Conservation (phyloP, 1,140 invertebrate genomes). For the Anoplophora glabripennis region DNA sequence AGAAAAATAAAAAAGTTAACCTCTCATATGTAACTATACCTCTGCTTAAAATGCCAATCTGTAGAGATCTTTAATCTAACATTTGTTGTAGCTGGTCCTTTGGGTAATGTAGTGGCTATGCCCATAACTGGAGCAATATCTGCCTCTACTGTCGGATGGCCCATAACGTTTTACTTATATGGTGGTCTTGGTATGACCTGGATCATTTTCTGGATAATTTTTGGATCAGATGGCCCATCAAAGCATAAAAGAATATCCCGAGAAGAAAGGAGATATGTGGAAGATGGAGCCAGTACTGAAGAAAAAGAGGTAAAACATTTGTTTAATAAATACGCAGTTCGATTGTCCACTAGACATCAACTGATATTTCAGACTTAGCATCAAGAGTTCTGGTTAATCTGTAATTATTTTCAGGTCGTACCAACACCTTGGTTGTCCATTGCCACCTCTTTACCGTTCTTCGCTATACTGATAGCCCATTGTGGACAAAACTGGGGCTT, state of each 20-base stretch:
- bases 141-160: constrained; percentile 67
- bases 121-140: constrained; percentile 66
- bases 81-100: constrained; percentile 55
- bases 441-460: constrained; percentile 72
- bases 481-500: constrained; percentile 90
- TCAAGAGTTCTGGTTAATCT: too few relatives aligned
- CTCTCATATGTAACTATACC: neutral
- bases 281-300: constrained; percentile 41
- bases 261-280: constrained; percentile 58
- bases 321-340: too few relatives aligned
- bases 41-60: neutral
- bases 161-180: constrained; percentile 74
- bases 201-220: constrained; percentile 59
- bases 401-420: constrained; percentile 18
- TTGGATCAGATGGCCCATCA: constrained; percentile 65
- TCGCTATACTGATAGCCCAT: constrained; percentile 76
- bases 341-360: too few relatives aligned
- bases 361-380: too few relatives aligned
- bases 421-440: constrained; percentile 74
- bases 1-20: constrained; percentile 20
- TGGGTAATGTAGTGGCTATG: constrained; percentile 69
- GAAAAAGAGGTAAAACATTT: constrained; percentile 48
- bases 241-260: constrained; percentile 58
- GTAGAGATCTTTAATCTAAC: too few relatives aligned
- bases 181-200: constrained; percentile 63